Evolutionary conservation across 1,140 invertebrate species (phyloP), one percentile per base, ranked within the genome.

Genomic region (Prorops nasuta): DNA sequence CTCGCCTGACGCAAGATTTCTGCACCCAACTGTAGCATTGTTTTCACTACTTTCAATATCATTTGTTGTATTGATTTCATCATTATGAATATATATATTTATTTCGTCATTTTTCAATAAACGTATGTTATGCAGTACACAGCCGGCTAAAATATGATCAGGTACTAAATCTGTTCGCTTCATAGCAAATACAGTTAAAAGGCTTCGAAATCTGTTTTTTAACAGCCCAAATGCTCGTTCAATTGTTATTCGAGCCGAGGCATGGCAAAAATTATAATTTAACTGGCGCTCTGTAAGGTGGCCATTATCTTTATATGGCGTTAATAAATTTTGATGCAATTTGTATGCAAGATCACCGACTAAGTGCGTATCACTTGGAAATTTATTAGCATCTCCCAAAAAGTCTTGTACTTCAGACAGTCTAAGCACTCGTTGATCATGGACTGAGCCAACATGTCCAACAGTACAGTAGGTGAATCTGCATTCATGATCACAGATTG

Each of bases 101-200:
- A 43, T 22, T n/a, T 24, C 7, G 16, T 43, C 41, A 43, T 43
- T 15, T 31, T 24, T n/a, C 20, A 43, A 8, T 15, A 43, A 24
- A 12, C 20, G 31, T 12, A 43, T 28, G 31, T 59, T 59, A 43
- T 59, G 57, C 22, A 59, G 28, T 9, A 59, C 49, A 49, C 57
- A 59, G 22, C 53, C 56, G 7, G 49, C 57, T 17, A 38, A 34
- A 34, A 56, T 52, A 22, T 49, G 53, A 46, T 52, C 43, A 36
- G 49, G 44, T 18, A 49, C 49, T 3, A 7, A 17, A 7, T 38
- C 28, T 8, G 42, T 45, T 10, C 35, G 47, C 20, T 37, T 49
- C 18, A 59, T n/a, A 22, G 50, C 47, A 7, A 56, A 37, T 16
- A 48, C 42, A 28, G 50, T 42, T 6, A 58, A 35, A 35, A 51